Base-by-base conservation (phyloP, 2,113 vertebrate genomes). In the Nesogale talazaci region DNA sequence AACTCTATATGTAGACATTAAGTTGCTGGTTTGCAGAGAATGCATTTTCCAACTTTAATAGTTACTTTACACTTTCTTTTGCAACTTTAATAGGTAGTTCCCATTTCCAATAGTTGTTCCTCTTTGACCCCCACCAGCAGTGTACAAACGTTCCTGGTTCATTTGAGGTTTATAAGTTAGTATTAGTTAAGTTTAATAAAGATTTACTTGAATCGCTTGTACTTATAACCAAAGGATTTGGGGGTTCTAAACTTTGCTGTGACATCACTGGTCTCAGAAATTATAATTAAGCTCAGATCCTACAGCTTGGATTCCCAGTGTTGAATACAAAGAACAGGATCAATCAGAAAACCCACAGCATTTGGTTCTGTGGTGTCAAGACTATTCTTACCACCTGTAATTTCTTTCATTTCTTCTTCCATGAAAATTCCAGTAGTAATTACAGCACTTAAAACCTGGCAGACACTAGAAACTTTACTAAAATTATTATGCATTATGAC, bases 351-450 rank as follows among this genome's bases (percentile, higher is more conserved):
- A 42, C 3, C 11, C 40, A 11, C 14, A 52, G 6, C 77, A 42
- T 4, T 4, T 20, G 63, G 20, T 1, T 6, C 7, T 56, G 4
- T 27, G 8, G 2, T 29, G 16, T 23, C 42, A 6, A 23, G 23
- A 81, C 59, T 36, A 61, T 65, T 65, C 81, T 87, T 69, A n/a
- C 36, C 59, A 84, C 74, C 57, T 29, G 17, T 31, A 89, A 74
- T 4, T 52, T 59, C 61, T 31, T 88, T 40, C 22, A 56, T 56
- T 59, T 67, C 25, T 88, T 76, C 29, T 25, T 57, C 38, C 56
- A 25, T 6, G 16, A 75, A 57, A 40, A 74, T 31, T 83, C 59
- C 80, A 67, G 4, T 31, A 80, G 27, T 29, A 27, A 67, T 82
- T 38, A 59, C 29, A 65, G 31, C 23, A 83, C 38, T 74, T 76